Conservation (phyloP, 2,113 vertebrate genomes). For the Oceanodroma tethys region DNA sequence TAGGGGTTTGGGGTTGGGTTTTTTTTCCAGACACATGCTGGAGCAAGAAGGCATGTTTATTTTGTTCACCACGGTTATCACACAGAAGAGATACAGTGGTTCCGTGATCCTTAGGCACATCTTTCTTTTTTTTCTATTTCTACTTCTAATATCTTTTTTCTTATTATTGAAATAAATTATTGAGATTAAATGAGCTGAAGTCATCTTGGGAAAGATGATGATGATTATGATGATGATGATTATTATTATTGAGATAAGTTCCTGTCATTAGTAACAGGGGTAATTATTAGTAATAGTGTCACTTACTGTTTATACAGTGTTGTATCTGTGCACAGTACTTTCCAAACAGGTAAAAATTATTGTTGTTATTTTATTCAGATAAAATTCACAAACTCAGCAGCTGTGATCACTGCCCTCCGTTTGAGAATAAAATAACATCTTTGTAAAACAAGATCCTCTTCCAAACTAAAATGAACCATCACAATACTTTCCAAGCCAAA, state of each 20-base stretch:
- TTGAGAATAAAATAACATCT: background rate
- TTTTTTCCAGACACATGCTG: rapidly evolving
- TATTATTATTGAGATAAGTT: background rate
- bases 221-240: too few species aligned
- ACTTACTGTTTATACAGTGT: background rate
- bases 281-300: background rate
- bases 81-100: background rate
- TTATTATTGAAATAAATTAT: background rate
- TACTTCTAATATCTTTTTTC: background rate
- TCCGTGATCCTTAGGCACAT: background rate
- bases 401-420: background rate
- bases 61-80: background rate
- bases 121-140: background rate
- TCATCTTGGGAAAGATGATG: background rate
- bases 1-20: background rate
- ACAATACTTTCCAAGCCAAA: background rate
- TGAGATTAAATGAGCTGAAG: background rate
- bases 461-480: background rate
- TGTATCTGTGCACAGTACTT: background rate
- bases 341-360: background rate
- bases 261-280: background rate
- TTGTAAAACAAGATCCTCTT: background rate
- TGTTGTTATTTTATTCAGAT: background rate
- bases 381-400: background rate
- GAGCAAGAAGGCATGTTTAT: rapidly evolving